These are phyloP conservation scores for Hippoglossus stenolepis DNA, from an alignment of 2,113 vertebrate species.

Conservation along the genomic window DNA sequence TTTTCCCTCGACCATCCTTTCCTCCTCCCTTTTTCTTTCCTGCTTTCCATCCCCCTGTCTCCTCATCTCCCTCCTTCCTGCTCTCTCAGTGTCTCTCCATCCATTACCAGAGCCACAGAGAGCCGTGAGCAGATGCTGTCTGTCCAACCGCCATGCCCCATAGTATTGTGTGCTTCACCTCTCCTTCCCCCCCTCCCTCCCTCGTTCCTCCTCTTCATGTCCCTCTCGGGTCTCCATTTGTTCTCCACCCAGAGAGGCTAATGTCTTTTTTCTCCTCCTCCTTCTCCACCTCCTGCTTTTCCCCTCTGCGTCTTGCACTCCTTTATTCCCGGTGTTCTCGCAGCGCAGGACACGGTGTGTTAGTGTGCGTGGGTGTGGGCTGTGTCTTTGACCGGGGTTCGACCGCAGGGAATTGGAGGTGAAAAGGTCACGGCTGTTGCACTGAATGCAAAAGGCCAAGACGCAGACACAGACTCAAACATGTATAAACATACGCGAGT, in stretches of 20 bases:
- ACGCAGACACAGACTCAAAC: constrained; percentile 31
- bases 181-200: constrained; percentile 78
- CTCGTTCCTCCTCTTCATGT: constrained; percentile 76
- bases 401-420: constrained; percentile 68
- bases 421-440: constrained; percentile 64
- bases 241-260: constrained; percentile 75
- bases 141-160: constrained; percentile 80
- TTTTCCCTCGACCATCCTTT: constrained; percentile 19
- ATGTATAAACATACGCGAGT: constrained; percentile 31
- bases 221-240: constrained; percentile 79
- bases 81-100: constrained; percentile 51
- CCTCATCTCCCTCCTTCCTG: background rate
- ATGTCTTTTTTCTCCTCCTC: constrained; percentile 72
- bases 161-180: constrained; percentile 82
- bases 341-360: constrained; percentile 17
- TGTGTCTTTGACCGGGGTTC: constrained; percentile 66
- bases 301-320: constrained; percentile 49
- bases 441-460: constrained; percentile 37
- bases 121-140: constrained; percentile 80
- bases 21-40: constrained; percentile 13
- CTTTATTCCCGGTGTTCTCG: constrained; percentile 48
- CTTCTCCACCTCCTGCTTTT: constrained; percentile 59
- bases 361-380: constrained; percentile 23
- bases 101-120: constrained; percentile 75
- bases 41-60: constrained; percentile 27